These are phyloP conservation scores for Acanthurus tractus DNA, from an alignment of 2,797 vertebrate species.

Conservation along the genomic window DNA sequence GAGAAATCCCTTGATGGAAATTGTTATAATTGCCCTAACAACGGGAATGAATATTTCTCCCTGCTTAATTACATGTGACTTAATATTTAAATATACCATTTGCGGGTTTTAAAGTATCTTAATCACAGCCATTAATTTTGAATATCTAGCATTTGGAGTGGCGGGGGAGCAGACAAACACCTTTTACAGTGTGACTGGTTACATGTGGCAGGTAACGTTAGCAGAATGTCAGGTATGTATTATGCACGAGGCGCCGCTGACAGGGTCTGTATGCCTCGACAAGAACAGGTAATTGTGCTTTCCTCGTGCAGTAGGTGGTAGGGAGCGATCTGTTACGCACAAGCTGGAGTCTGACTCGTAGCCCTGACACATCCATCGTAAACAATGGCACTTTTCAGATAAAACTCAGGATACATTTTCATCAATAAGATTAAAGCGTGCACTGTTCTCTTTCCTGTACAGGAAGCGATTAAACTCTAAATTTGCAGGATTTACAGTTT, in stretches of 20 bases:
- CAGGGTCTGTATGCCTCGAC: conserved; percentile 72
- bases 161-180: conserved; percentile 92
- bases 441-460: background rate
- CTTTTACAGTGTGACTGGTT: conserved; percentile 94
- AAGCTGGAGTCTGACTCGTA: conserved; percentile 38
- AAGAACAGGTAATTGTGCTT: conserved; percentile 85
- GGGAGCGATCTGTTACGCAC: conserved; percentile 64
- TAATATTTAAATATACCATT: conserved; percentile 98
- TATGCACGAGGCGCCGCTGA: conserved; percentile 84
- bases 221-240: conserved; percentile 91
- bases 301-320: conserved; percentile 67
- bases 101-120: conserved; percentile 93
- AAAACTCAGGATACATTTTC: conserved; percentile 17
- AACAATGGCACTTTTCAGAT: conserved; percentile 51
- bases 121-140: conserved; percentile 98
- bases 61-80: conserved; percentile 96
- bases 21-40: conserved; percentile 99
- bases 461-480: background rate
- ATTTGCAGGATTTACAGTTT: conserved; percentile 1
- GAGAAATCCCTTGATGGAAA: conserved; percentile 98
- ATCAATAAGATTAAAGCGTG: conserved; percentile 1
- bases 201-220: conserved; percentile 90
- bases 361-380: conserved; percentile 51
- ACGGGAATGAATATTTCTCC: conserved; percentile 94
- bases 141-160: conserved; percentile 90